phyloP scores from a whole-genome alignment of 2,797 vertebrate species.

The Periophthalmus magnuspinnatus region DNA sequence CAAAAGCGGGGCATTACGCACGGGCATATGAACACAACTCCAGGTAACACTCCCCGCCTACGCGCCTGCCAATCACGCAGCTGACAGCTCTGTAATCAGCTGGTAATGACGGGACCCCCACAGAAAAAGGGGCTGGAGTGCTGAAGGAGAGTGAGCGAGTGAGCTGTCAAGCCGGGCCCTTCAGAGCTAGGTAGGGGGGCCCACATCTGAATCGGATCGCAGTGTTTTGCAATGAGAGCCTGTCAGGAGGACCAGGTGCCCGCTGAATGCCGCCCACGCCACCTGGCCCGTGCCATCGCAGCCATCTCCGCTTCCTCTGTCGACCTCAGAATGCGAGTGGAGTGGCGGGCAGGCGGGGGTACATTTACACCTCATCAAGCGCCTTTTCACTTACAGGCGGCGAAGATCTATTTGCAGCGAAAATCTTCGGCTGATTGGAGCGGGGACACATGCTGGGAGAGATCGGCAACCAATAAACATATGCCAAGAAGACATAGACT shows the following conservation, averaged over 20 bases:
- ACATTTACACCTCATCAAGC: conserved; percentile 59
- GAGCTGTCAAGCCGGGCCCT: conserved; percentile 55
- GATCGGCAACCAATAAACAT: conserved; percentile 58
- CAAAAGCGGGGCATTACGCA: conserved; percentile 41
- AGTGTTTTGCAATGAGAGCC: conserved; percentile 54
- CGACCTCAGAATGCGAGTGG: conserved; percentile 34
- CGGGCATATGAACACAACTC: conserved; percentile 21
- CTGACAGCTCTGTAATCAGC: conserved; percentile 70
- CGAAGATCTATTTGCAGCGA: conserved; percentile 52
- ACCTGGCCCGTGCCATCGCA: conserved; percentile 60
- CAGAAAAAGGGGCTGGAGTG: conserved; percentile 8
- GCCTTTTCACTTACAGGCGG: conserved; percentile 58
- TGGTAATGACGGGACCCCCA: conserved; percentile 57
- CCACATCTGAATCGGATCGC: conserved; percentile 57
- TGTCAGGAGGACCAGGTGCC: conserved; percentile 68
- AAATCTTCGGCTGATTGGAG: conserved; percentile 61
- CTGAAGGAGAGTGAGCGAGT: conserved; percentile 20
- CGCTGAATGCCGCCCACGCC: conserved; percentile 61
- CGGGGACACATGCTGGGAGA: conserved; percentile 54
- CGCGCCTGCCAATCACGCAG: conserved; percentile 55
- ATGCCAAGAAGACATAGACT: conserved; percentile 55
- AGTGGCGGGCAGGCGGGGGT: conserved; percentile 6
- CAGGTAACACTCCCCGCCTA: conserved; percentile 26
- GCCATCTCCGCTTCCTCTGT: conserved; percentile 43
- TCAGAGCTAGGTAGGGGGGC: conserved; percentile 48